Evolutionary conservation across 2,888 invertebrate genomes (phyloP).

Genomic region (Hylaea fasciaria): DNA sequence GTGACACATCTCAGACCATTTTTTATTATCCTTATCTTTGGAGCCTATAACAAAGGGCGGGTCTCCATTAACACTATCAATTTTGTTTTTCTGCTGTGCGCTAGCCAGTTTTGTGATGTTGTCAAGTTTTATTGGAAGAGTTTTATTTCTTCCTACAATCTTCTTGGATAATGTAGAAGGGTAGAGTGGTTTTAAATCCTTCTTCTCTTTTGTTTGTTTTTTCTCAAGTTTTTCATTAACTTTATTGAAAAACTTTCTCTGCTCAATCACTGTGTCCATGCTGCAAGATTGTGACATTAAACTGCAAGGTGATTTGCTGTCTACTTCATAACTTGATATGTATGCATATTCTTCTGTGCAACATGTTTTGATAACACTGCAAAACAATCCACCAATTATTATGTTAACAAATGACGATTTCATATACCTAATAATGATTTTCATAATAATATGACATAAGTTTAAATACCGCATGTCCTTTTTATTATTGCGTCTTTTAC

Average conservation of each 20-base stretch:
- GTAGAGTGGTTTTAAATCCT: conserved; percentile 29
- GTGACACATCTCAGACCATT: not conserved
- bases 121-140: conserved; percentile 28
- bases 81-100: not conserved
- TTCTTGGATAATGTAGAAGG: conserved; percentile 18
- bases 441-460: not conserved
- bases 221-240: conserved; percentile 48
- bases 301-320: conserved; percentile 49
- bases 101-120: conserved; percentile 11
- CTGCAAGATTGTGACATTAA: conserved; percentile 62
- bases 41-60: not conserved
- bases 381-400: conserved; percentile 36
- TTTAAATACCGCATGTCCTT: conserved; percentile 64
- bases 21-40: not conserved
- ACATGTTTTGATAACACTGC: conserved; percentile 67
- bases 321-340: conserved; percentile 65
- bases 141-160: conserved; percentile 26
- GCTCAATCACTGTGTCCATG: conserved; percentile 72
- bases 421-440: too few species aligned
- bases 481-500: conserved; percentile 48
- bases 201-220: conserved; percentile 38
- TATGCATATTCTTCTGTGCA: conserved; percentile 71
- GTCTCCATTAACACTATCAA: not conserved
- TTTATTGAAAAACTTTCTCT: conserved; percentile 52
- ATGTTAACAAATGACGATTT: not conserved